Percentiles rank a stretch among this genome's conserved stretches.
Conservation (phyloP, 1,140 invertebrate species). For the Drosophila insularis region DNA sequence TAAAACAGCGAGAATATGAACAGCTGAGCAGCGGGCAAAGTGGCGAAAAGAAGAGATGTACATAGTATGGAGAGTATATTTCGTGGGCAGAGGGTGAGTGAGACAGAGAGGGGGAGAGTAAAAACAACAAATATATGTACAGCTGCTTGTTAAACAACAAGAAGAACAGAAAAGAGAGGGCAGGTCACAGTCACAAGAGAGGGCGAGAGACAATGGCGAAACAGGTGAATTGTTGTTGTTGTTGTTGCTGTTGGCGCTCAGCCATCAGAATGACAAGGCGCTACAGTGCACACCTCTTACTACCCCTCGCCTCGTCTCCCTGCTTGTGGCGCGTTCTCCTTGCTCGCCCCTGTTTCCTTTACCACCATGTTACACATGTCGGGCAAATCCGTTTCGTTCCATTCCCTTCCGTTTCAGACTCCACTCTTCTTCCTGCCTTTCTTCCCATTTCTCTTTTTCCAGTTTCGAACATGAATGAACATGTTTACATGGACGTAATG, state of each 20-base stretch:
- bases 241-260: neutral
- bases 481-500: conserved; percentile 44
- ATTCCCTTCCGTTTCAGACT: conserved; percentile 14
- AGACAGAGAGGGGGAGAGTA: too few species aligned
- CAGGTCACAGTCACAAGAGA: neutral
- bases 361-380: conserved; percentile 1
- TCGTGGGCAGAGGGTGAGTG: too few species aligned
- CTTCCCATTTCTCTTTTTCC: neutral
- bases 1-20: conserved; percentile 5
- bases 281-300: neutral
- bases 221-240: conserved; percentile 8
- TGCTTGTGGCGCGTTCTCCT: too few species aligned
- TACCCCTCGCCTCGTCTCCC: neutral
- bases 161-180: neutral
- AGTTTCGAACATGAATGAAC: conserved; percentile 3
- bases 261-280: conserved; percentile 10
- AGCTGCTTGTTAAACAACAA: conserved; percentile 7
- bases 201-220: neutral
- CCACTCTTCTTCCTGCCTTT: conserved; percentile 14
- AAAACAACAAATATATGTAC: conserved; percentile 7
- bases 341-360: conserved; percentile 15
- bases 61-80: too few species aligned
- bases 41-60: neutral
- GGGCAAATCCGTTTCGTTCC: conserved; percentile 21
- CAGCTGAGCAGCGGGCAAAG: neutral